phyloP scores from a whole-genome alignment of 2,797 vertebrate species.

The Onychomys leucogaster region DNA sequence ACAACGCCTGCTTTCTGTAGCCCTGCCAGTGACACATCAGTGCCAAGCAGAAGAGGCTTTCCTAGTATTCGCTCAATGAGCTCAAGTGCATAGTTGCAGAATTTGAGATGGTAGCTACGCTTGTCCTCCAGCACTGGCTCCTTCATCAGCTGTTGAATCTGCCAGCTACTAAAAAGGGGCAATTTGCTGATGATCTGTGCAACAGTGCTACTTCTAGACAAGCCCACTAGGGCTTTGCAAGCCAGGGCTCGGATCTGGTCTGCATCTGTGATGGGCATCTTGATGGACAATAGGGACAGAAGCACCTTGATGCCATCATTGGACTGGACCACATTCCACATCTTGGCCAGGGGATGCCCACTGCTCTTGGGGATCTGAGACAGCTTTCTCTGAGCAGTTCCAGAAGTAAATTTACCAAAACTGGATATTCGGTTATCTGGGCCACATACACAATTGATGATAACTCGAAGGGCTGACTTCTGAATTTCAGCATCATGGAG shows the following conservation, averaged over 20 bases:
- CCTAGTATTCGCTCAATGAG: too few relatives aligned
- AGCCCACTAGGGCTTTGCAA: slow-evolving; percentile 97
- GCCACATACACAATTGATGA: slow-evolving; percentile 98
- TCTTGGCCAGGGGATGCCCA: slow-evolving; percentile 96
- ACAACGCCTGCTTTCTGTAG: slow-evolving; percentile 98
- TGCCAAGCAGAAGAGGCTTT: too few relatives aligned
- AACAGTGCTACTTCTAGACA: slow-evolving; percentile 95
- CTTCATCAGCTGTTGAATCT: too few relatives aligned
- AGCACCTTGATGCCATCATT: slow-evolving; percentile 99
- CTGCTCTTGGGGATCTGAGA: slow-evolving; percentile 94
- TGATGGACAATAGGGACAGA: slow-evolving; percentile 96
- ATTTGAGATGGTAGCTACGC: too few relatives aligned
- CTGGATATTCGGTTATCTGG: slow-evolving; percentile 98
- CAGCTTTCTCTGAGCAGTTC: slow-evolving; percentile 94
- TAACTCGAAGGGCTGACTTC: slow-evolving; percentile 98
- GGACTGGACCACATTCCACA: slow-evolving; percentile 99
- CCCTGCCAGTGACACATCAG: too few relatives aligned
- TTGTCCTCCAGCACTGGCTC: too few relatives aligned
- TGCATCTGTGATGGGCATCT: slow-evolving; percentile 99
- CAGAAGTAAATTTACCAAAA: slow-evolving; percentile 98
- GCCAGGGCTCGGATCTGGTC: slow-evolving; percentile 98
- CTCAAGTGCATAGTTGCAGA: too few relatives aligned
- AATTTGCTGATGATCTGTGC: too few relatives aligned
- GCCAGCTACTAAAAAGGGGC: too few relatives aligned
- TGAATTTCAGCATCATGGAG: slow-evolving; percentile 99